Base-by-base conservation (phyloP, 2,888 invertebrate genomes). In the Polia nebulosa region DNA sequence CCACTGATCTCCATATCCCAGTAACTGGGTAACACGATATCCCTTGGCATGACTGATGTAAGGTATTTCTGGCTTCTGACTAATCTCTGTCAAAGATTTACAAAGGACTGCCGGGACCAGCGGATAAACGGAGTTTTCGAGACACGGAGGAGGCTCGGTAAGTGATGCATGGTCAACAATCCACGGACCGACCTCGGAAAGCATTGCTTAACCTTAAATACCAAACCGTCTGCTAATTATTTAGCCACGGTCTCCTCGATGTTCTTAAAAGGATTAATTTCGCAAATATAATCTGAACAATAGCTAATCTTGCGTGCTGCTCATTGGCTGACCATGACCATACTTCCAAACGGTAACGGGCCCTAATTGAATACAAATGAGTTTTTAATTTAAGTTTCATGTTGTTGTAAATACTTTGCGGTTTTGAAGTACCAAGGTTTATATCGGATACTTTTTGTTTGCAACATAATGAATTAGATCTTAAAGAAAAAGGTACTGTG, bases 341-440 rank as follows among this genome's bases (percentile, higher is more conserved):
- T 27, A 41, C 32, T 39, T 11, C 0, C 52, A 17, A 60, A 39
- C 41, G 20, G 45, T 45, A 39, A 45, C 52, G 51, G 9, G 36
- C 60, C 39, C 1, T 62, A 65, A 67, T 71, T 15, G 71, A 52
- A 71, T 67, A 64, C 71, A 58, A 67, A 80, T 72, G 66, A 51
- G 77, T 62, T 76, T 65, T 76, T 76, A 76, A 78, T 65, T 66
- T 47, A 59, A 75, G 51, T 68, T 76, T 47, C 13, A 70, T 67
- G 52, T 47, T 62, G 20, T 59, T 56, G 64, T 58, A 61, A 61
- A 70, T 71, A 71, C 3, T 49, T 20, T 32, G 36, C 29, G 58
- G 27, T 61, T 59, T 36, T 49, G 1, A 17, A 27, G 55, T 25
- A 22, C 27, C 32, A 29, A 59, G 36, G 22, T 22, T 41, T 20